Conservation (phyloP, 2,888 invertebrate species). For the Oligia strigilis region DNA sequence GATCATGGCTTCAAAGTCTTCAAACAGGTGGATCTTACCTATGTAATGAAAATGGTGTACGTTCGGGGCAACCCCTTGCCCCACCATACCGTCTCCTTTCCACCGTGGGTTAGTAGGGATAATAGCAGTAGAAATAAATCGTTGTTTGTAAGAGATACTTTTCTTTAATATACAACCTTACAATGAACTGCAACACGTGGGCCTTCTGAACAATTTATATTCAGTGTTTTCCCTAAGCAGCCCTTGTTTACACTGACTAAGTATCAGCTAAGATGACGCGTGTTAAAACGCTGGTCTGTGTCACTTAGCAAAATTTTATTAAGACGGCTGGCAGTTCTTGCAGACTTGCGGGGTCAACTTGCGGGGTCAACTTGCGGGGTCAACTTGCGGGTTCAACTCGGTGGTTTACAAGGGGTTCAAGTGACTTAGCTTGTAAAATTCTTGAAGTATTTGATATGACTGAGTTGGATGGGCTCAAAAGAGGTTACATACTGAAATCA, state of each 20-base stretch:
- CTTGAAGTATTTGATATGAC: background rate
- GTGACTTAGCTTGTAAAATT: background rate
- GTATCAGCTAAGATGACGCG: constrained; percentile 22
- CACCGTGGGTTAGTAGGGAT: background rate
- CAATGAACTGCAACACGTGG: background rate
- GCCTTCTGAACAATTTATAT: constrained; percentile 10
- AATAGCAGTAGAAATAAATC: background rate
- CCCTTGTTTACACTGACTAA: constrained; percentile 23
- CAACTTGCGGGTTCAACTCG: too few species aligned
- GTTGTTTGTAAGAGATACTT: background rate
- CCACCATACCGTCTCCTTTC: background rate
- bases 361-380: too few species aligned
- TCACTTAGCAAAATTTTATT: constrained; percentile 11
- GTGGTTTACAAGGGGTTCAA: background rate
- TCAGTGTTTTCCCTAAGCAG: background rate
- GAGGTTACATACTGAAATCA: background rate
- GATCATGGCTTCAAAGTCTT: background rate
- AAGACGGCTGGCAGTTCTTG: constrained; percentile 1
- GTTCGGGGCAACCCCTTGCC: background rate
- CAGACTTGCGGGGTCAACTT: too few species aligned
- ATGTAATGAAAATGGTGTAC: background rate
- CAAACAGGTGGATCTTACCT: background rate
- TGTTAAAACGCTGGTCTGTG: constrained; percentile 4
- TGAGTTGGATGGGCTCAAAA: background rate
- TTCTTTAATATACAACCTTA: background rate